Evolutionary conservation across 64 coral and sea anemone species (phyloP), one percentile per base, ranked within the genome.

Genomic region (Montipora capricornis): DNA sequence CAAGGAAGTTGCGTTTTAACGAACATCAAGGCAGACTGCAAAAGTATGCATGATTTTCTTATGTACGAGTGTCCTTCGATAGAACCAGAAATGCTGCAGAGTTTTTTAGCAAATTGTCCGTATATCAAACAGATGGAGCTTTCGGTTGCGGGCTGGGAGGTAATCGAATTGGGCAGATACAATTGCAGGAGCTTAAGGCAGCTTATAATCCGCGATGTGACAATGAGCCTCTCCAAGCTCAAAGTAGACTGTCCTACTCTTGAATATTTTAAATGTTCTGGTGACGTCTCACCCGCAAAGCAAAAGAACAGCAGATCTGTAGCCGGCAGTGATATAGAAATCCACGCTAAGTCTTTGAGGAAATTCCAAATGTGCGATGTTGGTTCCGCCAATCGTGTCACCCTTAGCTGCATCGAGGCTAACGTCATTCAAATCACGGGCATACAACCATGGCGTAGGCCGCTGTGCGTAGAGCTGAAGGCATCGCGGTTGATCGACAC

Each of bases 161-260:
- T 82, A 8, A 84, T 92, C 19, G 79, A 83, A 50, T 51, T 92
- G 6, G 20, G 15, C 37, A 62, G 50, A 46, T n/a, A 92, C 8
- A 49, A 92, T 20, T 84, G 90, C 52, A 51, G 68, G 48, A 64
- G 58, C 15, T 74, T 92, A 9, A 75, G 7, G 64, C 71, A 92
- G 57, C 52, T 92, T 2, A 92, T 59, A 24, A 84, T 92, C 17
- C 69, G 80, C 62, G 90, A 76, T 19, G 79, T 75, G 12, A 20
- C 51, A 12, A 76, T 92, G 79, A 53, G 45, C 29, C 79, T 92
- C 22, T 74, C 3, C 5, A 71, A 60, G 82, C 68, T 92, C 37
- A 92, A 76, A 76, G 47, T 92, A 16, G 90, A 84, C 46, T 92
- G 90, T 16, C 90, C 90, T 6, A 84, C 70, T 12, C 80, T 92